Evolutionary conservation across 37 sponge, comb jelly and placozoan genomes (phyloP).

Genomic region (Tethya wilhelma): DNA sequence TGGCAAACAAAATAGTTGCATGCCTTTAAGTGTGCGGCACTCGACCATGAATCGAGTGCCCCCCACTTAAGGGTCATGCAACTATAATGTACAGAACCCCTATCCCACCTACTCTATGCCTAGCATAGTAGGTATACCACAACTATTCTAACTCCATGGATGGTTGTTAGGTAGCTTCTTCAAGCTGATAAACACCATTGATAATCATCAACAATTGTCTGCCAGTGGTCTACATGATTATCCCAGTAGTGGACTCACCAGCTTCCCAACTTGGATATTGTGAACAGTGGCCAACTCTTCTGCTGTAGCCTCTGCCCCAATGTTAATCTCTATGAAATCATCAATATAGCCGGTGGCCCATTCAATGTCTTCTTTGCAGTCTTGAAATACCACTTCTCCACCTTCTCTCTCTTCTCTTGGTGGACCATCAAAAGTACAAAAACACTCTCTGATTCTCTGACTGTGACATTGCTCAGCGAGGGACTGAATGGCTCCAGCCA

Average conservation of each 20-base stretch:
- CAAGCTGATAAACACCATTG: no score
- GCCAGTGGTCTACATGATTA: no score
- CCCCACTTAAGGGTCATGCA: no score
- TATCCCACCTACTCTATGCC: no score
- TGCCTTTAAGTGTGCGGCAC: no score
- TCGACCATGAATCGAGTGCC: no score
- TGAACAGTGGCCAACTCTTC: background rate
- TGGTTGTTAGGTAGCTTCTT: no score
- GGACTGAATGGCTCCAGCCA: conserved; percentile 27
- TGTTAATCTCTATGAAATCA: background rate
- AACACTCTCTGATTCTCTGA: conserved; percentile 33
- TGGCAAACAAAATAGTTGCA: no score
- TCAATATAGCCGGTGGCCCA: conserved; percentile 9
- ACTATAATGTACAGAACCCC: no score
- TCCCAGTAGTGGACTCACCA: background rate
- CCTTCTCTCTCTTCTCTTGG: background rate
- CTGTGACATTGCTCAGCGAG: conserved; percentile 34
- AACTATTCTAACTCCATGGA: no score
- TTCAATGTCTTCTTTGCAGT: conserved; percentile 32
- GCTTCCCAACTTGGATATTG: conserved; percentile 27
- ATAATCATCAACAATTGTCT: no score
- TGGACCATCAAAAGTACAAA: conserved; percentile 12
- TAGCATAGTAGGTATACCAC: no score
- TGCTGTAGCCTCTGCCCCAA: background rate
- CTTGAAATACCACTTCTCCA: conserved; percentile 12